Evolutionary conservation across 2,888 invertebrate species (phyloP), one percentile per base, ranked within the genome.

Genomic region (Chromoteleia sp.): DNA sequence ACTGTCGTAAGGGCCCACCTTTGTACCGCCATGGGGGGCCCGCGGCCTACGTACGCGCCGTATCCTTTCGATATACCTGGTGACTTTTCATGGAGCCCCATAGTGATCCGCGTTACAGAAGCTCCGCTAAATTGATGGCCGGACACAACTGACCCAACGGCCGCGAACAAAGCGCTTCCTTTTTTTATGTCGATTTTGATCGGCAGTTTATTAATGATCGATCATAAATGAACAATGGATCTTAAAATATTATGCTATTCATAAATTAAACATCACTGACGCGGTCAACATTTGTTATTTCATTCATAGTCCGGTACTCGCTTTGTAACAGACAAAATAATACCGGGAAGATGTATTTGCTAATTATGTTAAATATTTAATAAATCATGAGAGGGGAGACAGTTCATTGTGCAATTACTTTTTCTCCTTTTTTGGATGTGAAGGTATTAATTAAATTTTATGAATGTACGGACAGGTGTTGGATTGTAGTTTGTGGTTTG

Each of bases 21-120:
- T 89, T 87, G 86, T 88, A 85, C 88, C 91, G 74, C 89, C 85
- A 86, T 90, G 90, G 91, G 91, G 89, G 91, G 90, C 86, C 90
- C 85, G 79, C 84, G 85, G 83, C 87, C 85, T 86, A 84, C 84
- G 83, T 82, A 82, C 79, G 65, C 61, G 68, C 63, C 68, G 74
- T 21, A 83, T 83, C 83, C 80, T 81, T 86, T 85, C 85, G 84
- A 86, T 87, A 88, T 88, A 87, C 86, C 85, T 84, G 80, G 88
- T 86, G 87, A 88, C 87, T 87, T 87, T 86, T 85, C 87, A 84
- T 85, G 81, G 83, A 84, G 65, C 83, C 79, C 84, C 81, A 73
- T 75, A 79, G 73, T 73, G 75, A 75, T 71, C 63, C 77, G 79
- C 50, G 79, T 67, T 79, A 76, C 82, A 82, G 82, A 79, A 82